Percentiles rank a stretch among this genome's conserved stretches.
Conservation (phyloP, 2,113 vertebrate species). For the Calypte anna region DNA sequence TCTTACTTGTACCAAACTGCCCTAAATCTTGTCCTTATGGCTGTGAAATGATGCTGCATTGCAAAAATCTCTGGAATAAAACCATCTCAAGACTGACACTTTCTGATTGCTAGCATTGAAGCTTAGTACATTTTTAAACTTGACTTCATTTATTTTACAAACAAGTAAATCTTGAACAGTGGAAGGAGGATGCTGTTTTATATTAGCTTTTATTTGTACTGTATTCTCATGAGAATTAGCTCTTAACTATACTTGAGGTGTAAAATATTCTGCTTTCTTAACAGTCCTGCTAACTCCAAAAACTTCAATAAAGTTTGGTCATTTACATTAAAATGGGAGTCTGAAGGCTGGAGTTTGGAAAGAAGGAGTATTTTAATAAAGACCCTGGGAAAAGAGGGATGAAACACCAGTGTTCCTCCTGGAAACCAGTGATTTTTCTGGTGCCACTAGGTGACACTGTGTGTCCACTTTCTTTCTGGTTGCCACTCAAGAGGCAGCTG, state of each 20-base stretch:
- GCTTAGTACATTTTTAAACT: constrained; percentile 45
- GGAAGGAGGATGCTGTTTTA: constrained; percentile 40
- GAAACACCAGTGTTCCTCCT: accelerated
- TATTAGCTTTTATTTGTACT: constrained; percentile 69
- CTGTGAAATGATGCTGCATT: constrained; percentile 55
- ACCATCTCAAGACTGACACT: constrained; percentile 29
- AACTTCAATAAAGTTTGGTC: constrained; percentile 78
- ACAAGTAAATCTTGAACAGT: constrained; percentile 41
- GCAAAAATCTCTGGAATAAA: constrained; percentile 47
- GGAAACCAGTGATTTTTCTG: background rate
- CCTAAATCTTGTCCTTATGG: constrained; percentile 25
- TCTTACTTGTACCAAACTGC: constrained; percentile 29
- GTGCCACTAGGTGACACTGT: constrained; percentile 61
- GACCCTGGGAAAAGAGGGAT: background rate
- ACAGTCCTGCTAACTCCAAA: constrained; percentile 69
- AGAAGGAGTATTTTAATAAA: background rate
- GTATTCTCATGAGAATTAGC: constrained; percentile 73
- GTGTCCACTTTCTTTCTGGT: background rate
- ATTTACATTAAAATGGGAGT: background rate
- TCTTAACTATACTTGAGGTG: constrained; percentile 74
- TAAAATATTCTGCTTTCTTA: constrained; percentile 82
- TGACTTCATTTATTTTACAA: constrained; percentile 68
- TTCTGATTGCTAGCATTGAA: constrained; percentile 54
- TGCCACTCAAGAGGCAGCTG: background rate
- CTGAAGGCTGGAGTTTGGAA: background rate